Conservation (phyloP, 2,113 vertebrate genomes). For the Chamaetylas fuelleborni region DNA sequence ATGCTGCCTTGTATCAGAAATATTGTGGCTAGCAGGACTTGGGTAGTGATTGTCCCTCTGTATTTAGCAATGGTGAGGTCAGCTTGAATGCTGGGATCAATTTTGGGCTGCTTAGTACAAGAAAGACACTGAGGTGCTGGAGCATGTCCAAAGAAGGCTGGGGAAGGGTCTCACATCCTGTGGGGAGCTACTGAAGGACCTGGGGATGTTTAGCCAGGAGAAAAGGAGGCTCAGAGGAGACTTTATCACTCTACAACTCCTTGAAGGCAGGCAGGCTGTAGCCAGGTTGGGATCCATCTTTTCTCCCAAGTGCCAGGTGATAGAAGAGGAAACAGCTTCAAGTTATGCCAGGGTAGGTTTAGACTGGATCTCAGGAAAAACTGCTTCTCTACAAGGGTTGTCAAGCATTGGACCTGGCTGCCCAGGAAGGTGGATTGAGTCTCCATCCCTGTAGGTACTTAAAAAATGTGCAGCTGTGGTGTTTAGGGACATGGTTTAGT, state of each 20-base stretch:
- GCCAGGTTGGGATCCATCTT: not conserved
- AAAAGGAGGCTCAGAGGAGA: too few species aligned
- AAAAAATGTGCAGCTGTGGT: not conserved
- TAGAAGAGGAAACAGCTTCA: not conserved
- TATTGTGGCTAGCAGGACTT: not conserved
- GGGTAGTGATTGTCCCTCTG: not conserved
- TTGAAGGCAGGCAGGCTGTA: too few species aligned
- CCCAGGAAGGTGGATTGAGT: not conserved
- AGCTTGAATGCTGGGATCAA: not conserved
- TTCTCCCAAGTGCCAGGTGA: not conserved
- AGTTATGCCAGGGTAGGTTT: not conserved
- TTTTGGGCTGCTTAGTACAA: not conserved
- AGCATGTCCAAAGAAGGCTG: rapidly evolving
- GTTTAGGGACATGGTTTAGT: not conserved
- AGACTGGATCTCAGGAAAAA: not conserved
- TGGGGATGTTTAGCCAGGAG: too few species aligned
- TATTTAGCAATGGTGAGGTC: not conserved
- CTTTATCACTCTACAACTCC: too few species aligned
- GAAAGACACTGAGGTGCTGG: not conserved
- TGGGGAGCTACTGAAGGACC: too few species aligned
- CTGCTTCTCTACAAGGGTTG: not conserved
- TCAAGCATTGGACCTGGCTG: not conserved
- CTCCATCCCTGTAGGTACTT: not conserved
- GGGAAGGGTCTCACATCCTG: too few species aligned
- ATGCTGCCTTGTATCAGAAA: not conserved